Percentiles rank a stretch among this genome's conserved stretches.
These are phyloP conservation scores for Shinisaurus crocodilurus DNA, from an alignment of 2,113 vertebrate genomes.

Conservation along the genomic window DNA sequence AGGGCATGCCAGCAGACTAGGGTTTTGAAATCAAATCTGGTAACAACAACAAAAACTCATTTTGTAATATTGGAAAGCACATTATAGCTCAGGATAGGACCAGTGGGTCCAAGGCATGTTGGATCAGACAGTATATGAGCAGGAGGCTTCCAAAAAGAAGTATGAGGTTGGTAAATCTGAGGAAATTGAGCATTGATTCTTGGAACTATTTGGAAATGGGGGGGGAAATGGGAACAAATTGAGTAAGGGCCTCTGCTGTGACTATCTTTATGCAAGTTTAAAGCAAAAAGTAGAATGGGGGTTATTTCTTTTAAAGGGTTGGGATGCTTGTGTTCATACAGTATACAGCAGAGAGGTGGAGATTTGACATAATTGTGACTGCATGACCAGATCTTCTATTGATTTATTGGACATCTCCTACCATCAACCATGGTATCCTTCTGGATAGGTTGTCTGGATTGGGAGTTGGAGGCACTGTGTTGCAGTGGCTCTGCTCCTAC, in stretches of 20 bases:
- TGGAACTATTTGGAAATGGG: not conserved
- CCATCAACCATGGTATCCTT: no score
- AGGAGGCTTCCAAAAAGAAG: not conserved
- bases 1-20: not conserved
- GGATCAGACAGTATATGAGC: not conserved
- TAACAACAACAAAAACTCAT: not conserved
- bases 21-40: not conserved
- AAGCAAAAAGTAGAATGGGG: not conserved
- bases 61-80: not conserved
- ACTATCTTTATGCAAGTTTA: not conserved
- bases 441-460: no score
- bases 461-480: no score
- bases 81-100: not conserved
- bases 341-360: not conserved
- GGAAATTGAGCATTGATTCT: not conserved
- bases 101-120: not conserved
- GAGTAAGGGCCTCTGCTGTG: not conserved
- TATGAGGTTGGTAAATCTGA: not conserved
- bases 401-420: no score
- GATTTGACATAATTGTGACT: no score
- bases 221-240: not conserved
- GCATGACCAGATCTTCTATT: no score
- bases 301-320: no score
- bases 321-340: not conserved
- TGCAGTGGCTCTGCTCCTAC: no score